Conservation (phyloP, 2,797 vertebrate species). For the Hephaestus fuliginosus region DNA sequence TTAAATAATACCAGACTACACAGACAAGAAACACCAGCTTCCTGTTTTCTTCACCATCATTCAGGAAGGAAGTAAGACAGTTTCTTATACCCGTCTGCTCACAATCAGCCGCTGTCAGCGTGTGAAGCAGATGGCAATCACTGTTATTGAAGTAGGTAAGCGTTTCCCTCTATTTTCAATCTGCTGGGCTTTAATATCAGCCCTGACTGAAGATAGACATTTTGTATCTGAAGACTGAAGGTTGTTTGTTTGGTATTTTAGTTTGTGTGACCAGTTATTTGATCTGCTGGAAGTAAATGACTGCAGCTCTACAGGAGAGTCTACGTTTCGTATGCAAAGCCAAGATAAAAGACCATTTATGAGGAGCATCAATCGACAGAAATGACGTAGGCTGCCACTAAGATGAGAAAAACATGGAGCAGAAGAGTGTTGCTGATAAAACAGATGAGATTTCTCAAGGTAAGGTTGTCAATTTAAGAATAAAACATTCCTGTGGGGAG, state of each 20-base stretch:
- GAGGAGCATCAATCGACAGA: neutral
- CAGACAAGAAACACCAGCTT: slow-evolving; percentile 38
- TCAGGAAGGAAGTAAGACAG: neutral
- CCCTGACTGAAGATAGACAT: neutral
- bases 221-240: neutral
- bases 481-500: neutral
- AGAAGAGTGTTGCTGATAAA: neutral
- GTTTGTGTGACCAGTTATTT: neutral
- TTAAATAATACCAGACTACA: too few relatives aligned
- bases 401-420: slow-evolving; percentile 46
- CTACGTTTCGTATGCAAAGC: neutral
- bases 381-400: neutral
- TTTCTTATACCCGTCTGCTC: too few relatives aligned
- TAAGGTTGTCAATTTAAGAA: slow-evolving; percentile 34
- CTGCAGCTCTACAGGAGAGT: neutral
- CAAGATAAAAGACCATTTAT: neutral
- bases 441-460: slow-evolving; percentile 22
- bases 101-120: rapidly evolving
- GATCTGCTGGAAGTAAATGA: neutral
- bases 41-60: slow-evolving; percentile 43
- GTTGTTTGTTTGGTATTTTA: neutral
- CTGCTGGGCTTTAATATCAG: neutral
- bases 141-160: neutral
- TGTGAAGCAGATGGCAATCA: neutral
- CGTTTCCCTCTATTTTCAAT: neutral